phyloP scores from a whole-genome alignment of 2,797 vertebrate genomes.

The Threskiornis aethiopicus region DNA sequence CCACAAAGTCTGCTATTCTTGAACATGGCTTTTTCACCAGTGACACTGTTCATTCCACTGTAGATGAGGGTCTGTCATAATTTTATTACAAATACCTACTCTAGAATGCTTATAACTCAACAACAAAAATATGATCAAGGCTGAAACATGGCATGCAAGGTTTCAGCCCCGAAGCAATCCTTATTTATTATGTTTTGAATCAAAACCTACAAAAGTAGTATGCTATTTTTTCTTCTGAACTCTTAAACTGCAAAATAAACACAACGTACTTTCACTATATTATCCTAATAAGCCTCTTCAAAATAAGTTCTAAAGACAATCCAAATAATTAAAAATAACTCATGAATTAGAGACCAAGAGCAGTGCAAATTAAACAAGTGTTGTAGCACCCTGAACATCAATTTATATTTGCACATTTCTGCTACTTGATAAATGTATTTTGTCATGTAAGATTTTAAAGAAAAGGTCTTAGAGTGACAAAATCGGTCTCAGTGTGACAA shows the following conservation, averaged over 20 bases:
- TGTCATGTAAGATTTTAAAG: not conserved
- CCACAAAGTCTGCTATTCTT: not conserved
- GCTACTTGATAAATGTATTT: not conserved
- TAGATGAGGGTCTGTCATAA: not conserved
- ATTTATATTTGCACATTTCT: not conserved
- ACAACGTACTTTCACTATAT: fast-evolving
- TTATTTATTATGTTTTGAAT: not conserved
- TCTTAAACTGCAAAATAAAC: not conserved
- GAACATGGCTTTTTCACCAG: not conserved
- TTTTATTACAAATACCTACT: not conserved
- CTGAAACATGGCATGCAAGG: not conserved
- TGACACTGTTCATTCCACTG: no score
- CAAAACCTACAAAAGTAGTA: not conserved
- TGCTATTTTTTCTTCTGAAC: not conserved
- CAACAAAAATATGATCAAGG: not conserved
- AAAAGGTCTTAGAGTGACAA: not conserved
- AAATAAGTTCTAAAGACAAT: not conserved
- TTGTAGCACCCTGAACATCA: not conserved
- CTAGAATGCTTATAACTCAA: not conserved
- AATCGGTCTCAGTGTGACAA: not conserved
- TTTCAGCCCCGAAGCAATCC: not conserved
- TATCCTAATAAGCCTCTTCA: not conserved
- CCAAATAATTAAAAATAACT: not conserved
- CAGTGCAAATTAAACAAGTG: not conserved
- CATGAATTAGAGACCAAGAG: not conserved